Base-by-base conservation (phyloP, 1,140 invertebrate genomes). In the Portunus trituberculatus region DNA sequence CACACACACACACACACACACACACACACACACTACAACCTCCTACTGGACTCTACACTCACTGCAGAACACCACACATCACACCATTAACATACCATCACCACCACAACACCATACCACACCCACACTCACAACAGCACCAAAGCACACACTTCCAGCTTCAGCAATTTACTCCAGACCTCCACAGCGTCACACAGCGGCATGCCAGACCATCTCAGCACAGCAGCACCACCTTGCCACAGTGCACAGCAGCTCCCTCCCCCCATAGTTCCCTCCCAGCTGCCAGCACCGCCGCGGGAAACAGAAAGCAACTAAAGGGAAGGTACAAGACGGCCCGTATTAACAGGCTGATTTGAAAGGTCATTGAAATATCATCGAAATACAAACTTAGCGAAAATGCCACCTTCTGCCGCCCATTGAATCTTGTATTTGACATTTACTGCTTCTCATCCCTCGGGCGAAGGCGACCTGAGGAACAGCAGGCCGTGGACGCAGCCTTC, bases 361-460 rank as follows among this genome's bases (percentile, higher is more conserved):
- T 94, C 93, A 94, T 87, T 94, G 93, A 94, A 94, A 94, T 94
- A 94, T 94, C 93, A 94, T 94, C 93, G 93, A 94, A 94, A 94
- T 94, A 94, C 93, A 94, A 94, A 94, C 87, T 94, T 94, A 94
- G 93, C 93, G 93, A 94, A 94, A 94, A 94, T 94, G 93, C 93
- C 93, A 94, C 59, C 93, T 94, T 89, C 93, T 76, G 28, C 83
- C 83, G 31, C 76, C 93, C 93, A 83, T 90, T 94, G 93, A 94
- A 94, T 94, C 93, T 94, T 94, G 93, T 90, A 94, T 94, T 91
- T 94, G 93, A 94, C 93, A 94, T 94, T 94, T 94, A 94, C 87
- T 91, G 39, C 88, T 76, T 87, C 31, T 94, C 90, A 82, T 94
- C 59, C 93, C 93, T 82, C 45, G 67, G 59, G 52, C 16, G 92